Evolutionary conservation across 2,797 vertebrate species (phyloP), one percentile per base, ranked within the genome.

Genomic region (Yasuhikotakia modesta): DNA sequence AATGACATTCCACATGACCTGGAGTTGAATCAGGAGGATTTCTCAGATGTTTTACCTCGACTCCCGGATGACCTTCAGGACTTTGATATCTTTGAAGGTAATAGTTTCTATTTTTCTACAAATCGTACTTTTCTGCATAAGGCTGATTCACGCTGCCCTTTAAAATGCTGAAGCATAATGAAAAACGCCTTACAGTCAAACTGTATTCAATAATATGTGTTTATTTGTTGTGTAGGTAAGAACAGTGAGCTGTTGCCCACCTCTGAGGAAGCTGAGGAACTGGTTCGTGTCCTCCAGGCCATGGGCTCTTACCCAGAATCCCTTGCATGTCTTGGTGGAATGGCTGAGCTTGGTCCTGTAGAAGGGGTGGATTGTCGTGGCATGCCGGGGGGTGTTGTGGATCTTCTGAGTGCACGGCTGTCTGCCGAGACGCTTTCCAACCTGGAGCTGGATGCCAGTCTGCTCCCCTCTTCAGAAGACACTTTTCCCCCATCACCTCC

Each of bases 31-130:
- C 98, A 99, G 90, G 98, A 99, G 88, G 98, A 99, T 89, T 99
- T 99, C 82, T 95, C 97, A 0, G 98, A 99, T 4, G 98, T 99
- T 87, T 91, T 99, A 79, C 96, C 97, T 0, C 90, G 98, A 89
- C 93, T 99, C 84, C 94, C 98, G 0, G 98, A 99, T 70, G 98
- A 99, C 88, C 92, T 99, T 87, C 98, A 96, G 89, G 98, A 98
- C 90, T 99, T 99, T 88, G 98, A 99, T 93, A 93, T 99, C 86
- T 99, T 99, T 92, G 98, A 99, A 98, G 97, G 98, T 99, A 80
- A 21, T 2, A 7, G 14, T 32, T 50, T 61, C 13, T 14, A 0
- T 48, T 16, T 48, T 6, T 48, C 13, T 16, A 3, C 45, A 48
- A n/a, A n/a, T n/a, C n/a, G n/a, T n/a, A n/a, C n/a, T n/a, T n/a